A percentile compares a stretch with the other conserved stretches of the same genome.
Evolutionary conservation across 2,888 invertebrate species (phyloP).

Genomic region (Busseola fusca): DNA sequence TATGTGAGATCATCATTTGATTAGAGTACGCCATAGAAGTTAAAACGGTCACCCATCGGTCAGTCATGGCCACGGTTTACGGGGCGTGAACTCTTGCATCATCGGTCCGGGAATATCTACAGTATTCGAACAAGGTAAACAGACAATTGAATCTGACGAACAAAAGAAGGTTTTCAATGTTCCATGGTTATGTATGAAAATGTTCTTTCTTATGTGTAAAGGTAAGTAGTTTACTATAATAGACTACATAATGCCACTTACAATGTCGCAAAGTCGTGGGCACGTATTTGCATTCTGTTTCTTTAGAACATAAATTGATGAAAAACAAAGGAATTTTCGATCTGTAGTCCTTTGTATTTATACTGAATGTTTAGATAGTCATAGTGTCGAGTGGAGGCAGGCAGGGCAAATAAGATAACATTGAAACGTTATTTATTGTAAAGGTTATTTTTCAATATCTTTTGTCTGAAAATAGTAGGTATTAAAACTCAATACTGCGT

Average conservation of each 20-base stretch:
- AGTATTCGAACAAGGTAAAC: background rate
- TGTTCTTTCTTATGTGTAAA: background rate
- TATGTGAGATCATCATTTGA: background rate
- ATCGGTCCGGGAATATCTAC: background rate
- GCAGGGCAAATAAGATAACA: background rate
- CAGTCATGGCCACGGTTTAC: background rate
- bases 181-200: background rate
- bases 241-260: background rate
- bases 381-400: background rate
- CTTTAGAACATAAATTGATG: background rate
- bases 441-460: background rate
- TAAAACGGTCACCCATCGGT: background rate
- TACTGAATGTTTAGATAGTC: background rate
- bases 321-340: slow-evolving; percentile 2
- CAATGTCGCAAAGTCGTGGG: background rate
- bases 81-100: background rate
- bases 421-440: background rate
- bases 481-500: slow-evolving; percentile 15
- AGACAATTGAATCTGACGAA: background rate
- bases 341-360: background rate
- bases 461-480: background rate
- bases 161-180: background rate
- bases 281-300: background rate
- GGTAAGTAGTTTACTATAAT: background rate
- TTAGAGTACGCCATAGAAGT: background rate